These are phyloP conservation scores for Ianthella basta DNA, from an alignment of 37 sponge, comb jelly and placozoan species.

Conservation along the genomic window DNA sequence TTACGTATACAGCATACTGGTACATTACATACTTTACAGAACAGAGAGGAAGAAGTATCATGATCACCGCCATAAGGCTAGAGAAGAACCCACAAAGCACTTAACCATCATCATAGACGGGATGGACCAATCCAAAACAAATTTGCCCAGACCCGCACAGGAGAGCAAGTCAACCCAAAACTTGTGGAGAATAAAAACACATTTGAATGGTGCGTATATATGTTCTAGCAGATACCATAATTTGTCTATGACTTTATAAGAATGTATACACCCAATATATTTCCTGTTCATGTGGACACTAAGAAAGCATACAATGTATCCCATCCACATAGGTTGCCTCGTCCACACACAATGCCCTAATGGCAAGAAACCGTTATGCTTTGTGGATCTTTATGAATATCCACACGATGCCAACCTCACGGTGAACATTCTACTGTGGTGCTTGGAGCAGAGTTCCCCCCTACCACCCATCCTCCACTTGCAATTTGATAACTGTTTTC, in stretches of 20 bases:
- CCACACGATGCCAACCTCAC: constrained; percentile 68
- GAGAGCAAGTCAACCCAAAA: constrained; percentile 46
- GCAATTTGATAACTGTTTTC: constrained; percentile 46
- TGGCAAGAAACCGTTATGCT: constrained; percentile 24
- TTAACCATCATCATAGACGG: constrained; percentile 59
- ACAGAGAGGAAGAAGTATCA: constrained; percentile 55
- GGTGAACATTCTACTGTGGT: constrained; percentile 32
- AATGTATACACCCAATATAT: no score
- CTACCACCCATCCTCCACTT: not conserved
- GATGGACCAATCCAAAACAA: constrained; percentile 56
- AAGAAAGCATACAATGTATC: no score
- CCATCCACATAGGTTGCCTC: not conserved
- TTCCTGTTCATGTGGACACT: no score
- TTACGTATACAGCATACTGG: no score
- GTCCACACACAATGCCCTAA: not conserved
- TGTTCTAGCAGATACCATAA: no score
- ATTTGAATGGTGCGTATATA: constrained; percentile 35
- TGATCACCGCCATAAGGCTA: constrained; percentile 52
- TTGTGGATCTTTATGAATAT: constrained; percentile 37
- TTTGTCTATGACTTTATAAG: no score
- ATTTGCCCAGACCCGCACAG: constrained; percentile 26
- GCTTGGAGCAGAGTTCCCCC: constrained; percentile 1
- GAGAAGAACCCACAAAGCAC: constrained; percentile 15
- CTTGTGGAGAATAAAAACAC: constrained; percentile 50
- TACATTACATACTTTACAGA: constrained; percentile 19